Percentiles rank a stretch among this genome's conserved stretches.
Conservation (phyloP, 2,113 vertebrate genomes). For the Oryzias woworae region DNA sequence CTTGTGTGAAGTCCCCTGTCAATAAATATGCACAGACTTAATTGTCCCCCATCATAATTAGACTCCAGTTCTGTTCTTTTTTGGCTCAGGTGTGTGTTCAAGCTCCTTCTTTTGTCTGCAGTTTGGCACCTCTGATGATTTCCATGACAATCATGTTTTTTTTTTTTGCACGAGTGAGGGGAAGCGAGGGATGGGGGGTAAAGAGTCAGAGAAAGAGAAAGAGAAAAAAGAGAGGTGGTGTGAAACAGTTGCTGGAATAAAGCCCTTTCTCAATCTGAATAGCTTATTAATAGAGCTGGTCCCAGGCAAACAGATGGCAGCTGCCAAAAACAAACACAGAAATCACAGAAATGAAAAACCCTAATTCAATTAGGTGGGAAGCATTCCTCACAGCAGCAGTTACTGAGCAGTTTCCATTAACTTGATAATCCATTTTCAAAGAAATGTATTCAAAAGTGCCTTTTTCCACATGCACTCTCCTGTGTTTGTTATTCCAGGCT, state of each 20-base stretch:
- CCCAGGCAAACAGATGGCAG: slow-evolving; percentile 76
- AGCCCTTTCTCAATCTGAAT: slow-evolving; percentile 75
- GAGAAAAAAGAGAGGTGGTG: slow-evolving; percentile 60
- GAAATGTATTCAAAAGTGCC: slow-evolving; percentile 42
- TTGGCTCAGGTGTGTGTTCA: slow-evolving; percentile 74
- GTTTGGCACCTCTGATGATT: slow-evolving; percentile 75
- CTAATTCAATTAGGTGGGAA: slow-evolving; percentile 77
- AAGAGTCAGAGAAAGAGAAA: slow-evolving; percentile 32
- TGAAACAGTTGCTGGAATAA: slow-evolving; percentile 73
- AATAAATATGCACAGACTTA: slow-evolving; percentile 76
- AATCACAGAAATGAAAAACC: slow-evolving; percentile 66
- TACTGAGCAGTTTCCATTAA: slow-evolving; percentile 75
- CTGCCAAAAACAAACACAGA: slow-evolving; percentile 73
- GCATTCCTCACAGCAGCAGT: slow-evolving; percentile 60
- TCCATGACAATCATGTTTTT: slow-evolving; percentile 70
- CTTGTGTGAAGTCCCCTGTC: slow-evolving; percentile 66
- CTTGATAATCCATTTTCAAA: slow-evolving; percentile 71
- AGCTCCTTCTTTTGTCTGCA: slow-evolving; percentile 70
- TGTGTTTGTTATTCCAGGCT: slow-evolving; percentile 57
- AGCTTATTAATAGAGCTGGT: slow-evolving; percentile 77
- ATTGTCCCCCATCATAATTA: slow-evolving; percentile 73
- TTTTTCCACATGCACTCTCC: slow-evolving; percentile 48
- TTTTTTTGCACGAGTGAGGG: slow-evolving; percentile 54
- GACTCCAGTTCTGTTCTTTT: slow-evolving; percentile 71
- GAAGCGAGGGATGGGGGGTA: slow-evolving; percentile 30